These are phyloP conservation scores for Torymus auratus DNA, from an alignment of 2,888 invertebrate species.

Conservation along the genomic window DNA sequence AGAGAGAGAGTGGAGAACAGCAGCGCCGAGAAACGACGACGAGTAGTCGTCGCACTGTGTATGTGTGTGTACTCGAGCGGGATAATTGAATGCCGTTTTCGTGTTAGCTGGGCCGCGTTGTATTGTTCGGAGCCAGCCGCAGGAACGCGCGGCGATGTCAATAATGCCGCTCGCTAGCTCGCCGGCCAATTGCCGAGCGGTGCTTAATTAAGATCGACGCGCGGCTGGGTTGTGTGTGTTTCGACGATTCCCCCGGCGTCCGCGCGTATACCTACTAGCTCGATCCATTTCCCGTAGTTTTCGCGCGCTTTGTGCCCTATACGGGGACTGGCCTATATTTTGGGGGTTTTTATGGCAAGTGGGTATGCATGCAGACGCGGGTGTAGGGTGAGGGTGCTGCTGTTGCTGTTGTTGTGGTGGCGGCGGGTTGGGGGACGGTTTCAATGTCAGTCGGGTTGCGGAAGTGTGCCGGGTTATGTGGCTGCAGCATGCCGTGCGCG, in stretches of 20 bases:
- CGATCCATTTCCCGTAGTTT: constrained; percentile 43
- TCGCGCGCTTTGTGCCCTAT: neutral
- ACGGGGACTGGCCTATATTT: neutral
- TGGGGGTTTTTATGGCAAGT: neutral
- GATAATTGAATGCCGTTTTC: constrained; percentile 72
- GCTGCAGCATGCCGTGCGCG: too few species aligned
- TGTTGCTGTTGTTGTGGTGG: too few species aligned
- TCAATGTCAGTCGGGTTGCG: too few species aligned
- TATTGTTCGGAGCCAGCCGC: constrained; percentile 70
- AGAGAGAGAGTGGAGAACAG: neutral
- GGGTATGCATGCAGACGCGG: neutral
- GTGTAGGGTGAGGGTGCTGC: too few species aligned
- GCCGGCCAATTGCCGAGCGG: constrained; percentile 66
- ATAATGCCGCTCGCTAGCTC: constrained; percentile 58
- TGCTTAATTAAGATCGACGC: constrained; percentile 70
- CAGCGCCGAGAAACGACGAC: constrained; percentile 38
- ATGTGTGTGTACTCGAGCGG: constrained; percentile 67
- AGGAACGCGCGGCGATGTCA: constrained; percentile 69
- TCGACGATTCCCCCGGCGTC: constrained; percentile 34
- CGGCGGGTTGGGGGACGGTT: too few species aligned
- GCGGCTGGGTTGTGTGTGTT: constrained; percentile 10
- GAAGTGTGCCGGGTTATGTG: too few species aligned
- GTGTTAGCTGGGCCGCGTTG: constrained; percentile 62
- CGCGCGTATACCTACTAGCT: neutral
- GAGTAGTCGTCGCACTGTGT: constrained; percentile 31